Evolutionary conservation across 1,140 invertebrate species (phyloP), one percentile per base, ranked within the genome.

Genomic region (Mizuhopecten yessoensis): DNA sequence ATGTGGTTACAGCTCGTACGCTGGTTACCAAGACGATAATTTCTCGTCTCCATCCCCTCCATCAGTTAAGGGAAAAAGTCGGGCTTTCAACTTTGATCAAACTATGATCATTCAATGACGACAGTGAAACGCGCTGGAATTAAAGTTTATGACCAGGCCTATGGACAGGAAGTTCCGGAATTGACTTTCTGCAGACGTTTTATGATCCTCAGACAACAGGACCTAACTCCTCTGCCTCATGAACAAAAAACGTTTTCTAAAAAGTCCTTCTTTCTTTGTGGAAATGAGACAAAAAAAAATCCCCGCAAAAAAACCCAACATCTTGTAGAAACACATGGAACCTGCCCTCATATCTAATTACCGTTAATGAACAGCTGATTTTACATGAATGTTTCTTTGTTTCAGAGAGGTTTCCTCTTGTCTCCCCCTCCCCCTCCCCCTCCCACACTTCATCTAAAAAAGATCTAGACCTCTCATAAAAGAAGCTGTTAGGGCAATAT

Each of bases 321-420:
- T 75, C 57, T 75, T 75, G 57, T n/a, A 29, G 57, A 75, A 75
- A 29, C 57, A 75, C 57, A 75, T 75, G 57, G 57, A 75, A 75
- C n/a, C 5, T 75, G 57, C 57, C 11, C 29, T n/a, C 2, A 0
- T 75, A 7, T 75, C 23, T 75, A 75, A 75, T 75, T 75, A 75
- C n/a, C 17, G 9, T 23, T 75, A 29, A 75, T 75, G 57, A 75
- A 75, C 57, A 75, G 57, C 57, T 75, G 20, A 75, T 75, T 75
- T 75, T 75, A 75, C 57, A 75, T 29, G 57, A 75, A 75, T 29
- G 9, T 75, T 75, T 75, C 57, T 75, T 75, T 75, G 57, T 75
- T 75, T 75, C 23, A 29, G 29, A 49, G 45, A 75, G 23, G 57
- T 75, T 75, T 75, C 17, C 0, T 75, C n/a, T n/a, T 75, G 57